Evolutionary conservation across 2,113 vertebrate species (phyloP), one percentile per base, ranked within the genome.

Genomic region (Pheucticus melanocephalus): DNA sequence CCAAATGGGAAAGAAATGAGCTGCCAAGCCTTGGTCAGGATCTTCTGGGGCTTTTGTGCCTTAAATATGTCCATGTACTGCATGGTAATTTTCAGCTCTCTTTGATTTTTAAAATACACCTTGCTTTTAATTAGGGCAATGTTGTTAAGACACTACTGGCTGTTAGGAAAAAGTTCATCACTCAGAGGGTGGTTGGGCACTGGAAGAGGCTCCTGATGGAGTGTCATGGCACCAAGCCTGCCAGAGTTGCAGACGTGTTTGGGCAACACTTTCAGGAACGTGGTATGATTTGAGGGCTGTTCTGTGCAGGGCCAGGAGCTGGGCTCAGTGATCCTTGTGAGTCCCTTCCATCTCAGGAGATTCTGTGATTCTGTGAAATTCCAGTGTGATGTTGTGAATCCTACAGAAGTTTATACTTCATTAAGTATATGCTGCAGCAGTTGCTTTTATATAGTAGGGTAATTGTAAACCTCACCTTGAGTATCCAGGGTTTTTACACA

Each of bases 261-360:
- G 48, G 31, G 6, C 19, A 56, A 6, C 18, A 14, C 22, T 63
- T 61, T 48, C 15, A 33, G 31, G 15, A 56, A 33, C 0, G 0
- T 56, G 25, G 8, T 37, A 28, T 27, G 15, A 40, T 69, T 40
- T 69, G 19, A 30, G 6, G 22, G 6, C 18, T 77, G 22, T 42
- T 61, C 8, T 56, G 15, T 70, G 31, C 18, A 16, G 15, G 18
- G 5, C 18, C 35, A 56, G 54, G 12, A 63, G 15, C 10, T 37
- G 30, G 25, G 12, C 40, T 69, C 5, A 2, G 8, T 56, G 27
- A 37, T 76, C 22, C 31, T 16, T 56, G 10, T 48, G 37, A 18
- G 35, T 63, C 10, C 7, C 35, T 56, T 83, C 22, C 22, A 56
- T 33, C 56, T 56, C 27, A 63, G 48, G 35, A 42, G 16, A 44